These are phyloP conservation scores for Boloria euphrosyne DNA, from an alignment of 2,888 invertebrate genomes.

Conservation along the genomic window DNA sequence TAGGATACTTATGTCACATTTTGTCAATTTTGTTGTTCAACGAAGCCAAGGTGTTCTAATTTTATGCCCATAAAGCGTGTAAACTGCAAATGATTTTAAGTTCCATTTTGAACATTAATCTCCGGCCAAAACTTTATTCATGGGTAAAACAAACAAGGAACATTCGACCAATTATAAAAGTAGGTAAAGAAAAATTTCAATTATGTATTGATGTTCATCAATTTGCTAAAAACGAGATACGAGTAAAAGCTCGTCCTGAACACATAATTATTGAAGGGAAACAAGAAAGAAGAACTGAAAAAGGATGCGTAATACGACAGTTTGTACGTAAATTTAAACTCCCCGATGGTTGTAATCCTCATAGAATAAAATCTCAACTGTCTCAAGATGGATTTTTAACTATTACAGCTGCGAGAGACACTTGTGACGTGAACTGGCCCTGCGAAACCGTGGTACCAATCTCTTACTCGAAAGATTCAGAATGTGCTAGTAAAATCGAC, in stretches of 20 bases:
- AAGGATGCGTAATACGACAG: conserved; percentile 56
- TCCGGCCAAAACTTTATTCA: conserved; percentile 44
- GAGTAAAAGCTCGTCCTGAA: conserved; percentile 64
- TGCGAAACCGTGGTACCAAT: conserved; percentile 56
- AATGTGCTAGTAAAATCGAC: conserved; percentile 24
- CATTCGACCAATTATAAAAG: conserved; percentile 56
- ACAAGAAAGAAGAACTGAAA: conserved; percentile 60
- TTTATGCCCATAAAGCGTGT: background rate
- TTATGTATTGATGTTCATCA: conserved; percentile 61
- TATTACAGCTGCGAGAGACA: conserved; percentile 56
- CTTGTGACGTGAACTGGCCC: conserved; percentile 48
- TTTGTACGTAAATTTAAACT: conserved; percentile 66
- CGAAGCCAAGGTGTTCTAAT: background rate
- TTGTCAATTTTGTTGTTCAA: background rate
- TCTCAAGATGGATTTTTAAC: conserved; percentile 61
- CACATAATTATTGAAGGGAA: conserved; percentile 69
- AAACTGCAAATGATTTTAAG: conserved; percentile 44
- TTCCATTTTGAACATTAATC: conserved; percentile 36
- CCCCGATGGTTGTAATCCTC: conserved; percentile 60
- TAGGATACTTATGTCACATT: background rate
- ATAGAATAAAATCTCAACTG: conserved; percentile 53
- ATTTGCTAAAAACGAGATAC: conserved; percentile 62
- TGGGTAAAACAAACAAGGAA: conserved; percentile 50
- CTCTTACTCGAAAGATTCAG: conserved; percentile 35
- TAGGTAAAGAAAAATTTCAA: conserved; percentile 62